Conservation (phyloP, 1,140 invertebrate genomes). For the Xylocopa sonorina region DNA sequence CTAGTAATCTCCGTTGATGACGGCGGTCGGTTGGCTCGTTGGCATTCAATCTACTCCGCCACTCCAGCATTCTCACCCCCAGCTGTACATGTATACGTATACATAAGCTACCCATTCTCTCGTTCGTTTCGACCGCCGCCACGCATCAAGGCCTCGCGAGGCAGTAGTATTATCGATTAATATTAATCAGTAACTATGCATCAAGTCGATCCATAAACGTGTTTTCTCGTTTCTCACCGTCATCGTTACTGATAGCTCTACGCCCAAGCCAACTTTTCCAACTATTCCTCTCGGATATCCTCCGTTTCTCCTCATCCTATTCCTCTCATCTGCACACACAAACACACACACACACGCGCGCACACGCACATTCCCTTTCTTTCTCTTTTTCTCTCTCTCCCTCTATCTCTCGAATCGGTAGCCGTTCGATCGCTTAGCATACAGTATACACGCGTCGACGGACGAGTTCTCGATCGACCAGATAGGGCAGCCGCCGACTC, state of each 20-base stretch:
- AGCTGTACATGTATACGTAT: not conserved
- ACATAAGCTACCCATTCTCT: not conserved
- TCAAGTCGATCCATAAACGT: constrained; percentile 73
- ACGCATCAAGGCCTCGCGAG: constrained; percentile 80
- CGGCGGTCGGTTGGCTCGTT: constrained; percentile 63
- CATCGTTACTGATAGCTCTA: not conserved
- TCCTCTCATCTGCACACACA: too few relatives aligned
- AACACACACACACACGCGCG: too few relatives aligned
- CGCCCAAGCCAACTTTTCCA: not conserved
- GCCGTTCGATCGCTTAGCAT: constrained; percentile 59
- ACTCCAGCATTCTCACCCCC: not conserved
- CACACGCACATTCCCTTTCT: too few relatives aligned
- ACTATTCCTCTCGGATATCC: too few relatives aligned
- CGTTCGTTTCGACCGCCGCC: constrained; percentile 68
- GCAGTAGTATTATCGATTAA: constrained; percentile 76
- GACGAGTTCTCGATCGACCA: constrained; percentile 50
- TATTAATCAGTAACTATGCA: constrained; percentile 70
- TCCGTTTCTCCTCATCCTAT: constrained; percentile 10
- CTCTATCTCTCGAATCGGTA: constrained; percentile 28
- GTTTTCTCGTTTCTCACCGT: constrained; percentile 17
- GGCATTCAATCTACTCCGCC: constrained; percentile 5
- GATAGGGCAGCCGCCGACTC: not conserved
- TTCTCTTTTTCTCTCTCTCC: not conserved
- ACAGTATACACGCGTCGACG: constrained; percentile 25
- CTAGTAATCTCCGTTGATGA: constrained; percentile 81